Conservation (phyloP, 2,113 vertebrate genomes). For the Noctilio leporinus region DNA sequence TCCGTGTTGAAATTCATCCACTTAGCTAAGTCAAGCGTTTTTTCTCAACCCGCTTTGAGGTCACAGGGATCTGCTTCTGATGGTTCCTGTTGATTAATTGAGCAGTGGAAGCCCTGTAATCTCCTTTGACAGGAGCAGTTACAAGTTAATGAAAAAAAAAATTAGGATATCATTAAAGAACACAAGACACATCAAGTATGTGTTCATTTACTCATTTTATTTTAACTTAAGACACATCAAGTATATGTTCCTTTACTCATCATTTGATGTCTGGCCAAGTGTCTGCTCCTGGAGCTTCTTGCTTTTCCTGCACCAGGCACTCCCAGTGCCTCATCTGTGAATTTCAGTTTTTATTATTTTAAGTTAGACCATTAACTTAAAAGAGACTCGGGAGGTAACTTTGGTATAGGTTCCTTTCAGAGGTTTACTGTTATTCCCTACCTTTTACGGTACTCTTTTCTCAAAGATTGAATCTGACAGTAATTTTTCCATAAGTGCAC, state of each 20-base stretch:
- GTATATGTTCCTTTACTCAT: neutral
- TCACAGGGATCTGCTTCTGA: neutral
- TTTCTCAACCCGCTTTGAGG: neutral
- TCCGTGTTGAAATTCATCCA: neutral
- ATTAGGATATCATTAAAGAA: conserved; percentile 32
- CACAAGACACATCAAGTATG: neutral
- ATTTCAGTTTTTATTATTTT: conserved; percentile 21
- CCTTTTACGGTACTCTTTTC: neutral
- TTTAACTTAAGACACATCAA: neutral
- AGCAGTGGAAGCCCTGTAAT: neutral
- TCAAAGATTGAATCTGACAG: neutral
- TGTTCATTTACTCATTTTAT: neutral
- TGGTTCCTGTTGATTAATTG: neutral
- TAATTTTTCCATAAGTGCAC: conserved; percentile 4
- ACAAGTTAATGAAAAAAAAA: conserved; percentile 22
- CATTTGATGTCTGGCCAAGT: neutral
- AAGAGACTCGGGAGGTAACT: neutral
- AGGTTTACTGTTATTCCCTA: neutral
- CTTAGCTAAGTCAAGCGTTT: neutral
- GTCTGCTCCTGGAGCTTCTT: neutral
- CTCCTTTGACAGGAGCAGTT: neutral
- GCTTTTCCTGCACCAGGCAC: neutral
- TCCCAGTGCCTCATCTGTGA: neutral
- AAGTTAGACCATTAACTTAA: neutral
- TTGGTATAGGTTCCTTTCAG: neutral